Evolutionary conservation across 2,113 vertebrate species (phyloP).

Genomic region (Actinemys pallida): DNA sequence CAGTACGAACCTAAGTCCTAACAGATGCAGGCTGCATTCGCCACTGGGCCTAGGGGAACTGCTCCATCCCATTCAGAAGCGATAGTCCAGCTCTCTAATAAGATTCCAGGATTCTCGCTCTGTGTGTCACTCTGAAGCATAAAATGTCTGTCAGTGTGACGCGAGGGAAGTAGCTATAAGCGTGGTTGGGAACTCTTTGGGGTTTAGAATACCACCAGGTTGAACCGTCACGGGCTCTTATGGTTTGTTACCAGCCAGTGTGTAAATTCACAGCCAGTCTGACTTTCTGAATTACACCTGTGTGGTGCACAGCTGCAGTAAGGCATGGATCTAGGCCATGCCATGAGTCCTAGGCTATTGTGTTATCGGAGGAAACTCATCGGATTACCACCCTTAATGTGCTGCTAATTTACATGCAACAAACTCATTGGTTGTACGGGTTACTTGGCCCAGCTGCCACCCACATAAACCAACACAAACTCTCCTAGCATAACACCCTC

Average conservation of each 20-base stretch:
- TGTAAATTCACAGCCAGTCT: not conserved
- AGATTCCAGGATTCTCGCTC: not conserved
- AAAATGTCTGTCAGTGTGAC: no score
- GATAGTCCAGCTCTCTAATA: not conserved
- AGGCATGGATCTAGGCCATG: not conserved
- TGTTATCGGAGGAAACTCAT: not conserved
- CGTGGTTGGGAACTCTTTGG: not conserved
- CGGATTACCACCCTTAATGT: not conserved
- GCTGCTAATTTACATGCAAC: not conserved
- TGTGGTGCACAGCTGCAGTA: not conserved
- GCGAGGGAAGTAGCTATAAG: no score
- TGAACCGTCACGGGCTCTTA: not conserved
- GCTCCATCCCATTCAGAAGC: not conserved
- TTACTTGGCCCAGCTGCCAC: not conserved
- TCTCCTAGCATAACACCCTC: not conserved
- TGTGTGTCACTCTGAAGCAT: not conserved
- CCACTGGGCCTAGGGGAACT: not conserved
- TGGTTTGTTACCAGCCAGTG: not conserved
- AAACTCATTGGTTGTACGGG: not conserved
- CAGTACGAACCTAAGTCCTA: not conserved
- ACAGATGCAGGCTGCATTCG: not conserved
- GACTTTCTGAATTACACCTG: not conserved
- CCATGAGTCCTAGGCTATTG: not conserved
- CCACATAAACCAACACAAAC: not conserved
- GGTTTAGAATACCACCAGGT: not conserved